Evolutionary conservation across 2,113 vertebrate species (phyloP), one percentile per base, ranked within the genome.

Genomic region (Istiophorus platypterus): DNA sequence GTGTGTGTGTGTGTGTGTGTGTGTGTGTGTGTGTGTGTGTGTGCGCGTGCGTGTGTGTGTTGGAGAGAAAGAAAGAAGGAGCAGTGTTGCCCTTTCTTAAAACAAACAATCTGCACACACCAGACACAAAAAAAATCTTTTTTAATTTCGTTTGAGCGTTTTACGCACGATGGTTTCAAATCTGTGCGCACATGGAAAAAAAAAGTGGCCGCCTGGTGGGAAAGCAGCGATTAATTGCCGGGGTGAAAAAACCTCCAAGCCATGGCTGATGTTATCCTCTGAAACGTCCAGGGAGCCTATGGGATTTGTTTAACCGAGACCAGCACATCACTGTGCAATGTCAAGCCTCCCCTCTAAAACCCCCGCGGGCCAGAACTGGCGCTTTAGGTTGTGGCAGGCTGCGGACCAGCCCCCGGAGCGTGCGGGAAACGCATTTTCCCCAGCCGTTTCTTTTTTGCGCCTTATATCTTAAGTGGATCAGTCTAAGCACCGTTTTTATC

Each of bases 291-390:
- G 61, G 61, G 52, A 78, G 79, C 71, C 49, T 52, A 9, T 70
- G 64, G 51, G 18, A 51, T 58, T 58, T 76, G 39, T 72, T 72
- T 72, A 15, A 62, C 73, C 20, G 26, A 24, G 47, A 63, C 39
- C 24, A 73, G 47, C 78, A 75, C 70, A 79, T 74, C 52, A 73
- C 45, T 72, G 76, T 51, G 72, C 78, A 72, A 79, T 66, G 66
- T 73, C 74, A 76, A 72, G 24, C 52, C 67, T 61, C 34, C 51
- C 45, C 66, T 57, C 41, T 42, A 52, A 73, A 81, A 66, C 45
- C 71, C n/a, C 29, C 24, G 68, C 24, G 68, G 13, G 24, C 20
- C 39, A 15, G 66, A 39, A 24, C 18, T 27, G 34, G 17, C 41
- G 70, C 63, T 76, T 34, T 18, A 22, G 49, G 22, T 27, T 66